A percentile compares a stretch with the other conserved stretches of the same genome.
Evolutionary conservation across 2,113 vertebrate genomes (phyloP).

Genomic region (Gila orcuttii): DNA sequence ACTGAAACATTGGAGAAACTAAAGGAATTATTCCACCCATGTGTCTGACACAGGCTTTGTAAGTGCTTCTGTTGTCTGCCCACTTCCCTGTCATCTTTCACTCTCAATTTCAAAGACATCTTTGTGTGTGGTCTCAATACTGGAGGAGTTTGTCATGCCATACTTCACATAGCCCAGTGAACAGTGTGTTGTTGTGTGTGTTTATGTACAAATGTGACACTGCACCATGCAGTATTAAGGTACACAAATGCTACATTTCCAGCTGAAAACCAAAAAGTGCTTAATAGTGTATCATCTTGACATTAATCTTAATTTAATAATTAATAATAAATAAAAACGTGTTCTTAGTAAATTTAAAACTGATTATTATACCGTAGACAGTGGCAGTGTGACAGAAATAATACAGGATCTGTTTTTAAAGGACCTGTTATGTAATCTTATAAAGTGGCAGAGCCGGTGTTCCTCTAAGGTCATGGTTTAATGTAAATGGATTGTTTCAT

Average conservation of each 20-base stretch:
- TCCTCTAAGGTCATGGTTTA: constrained; percentile 35
- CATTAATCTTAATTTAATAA: too few relatives aligned
- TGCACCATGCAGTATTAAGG: too few relatives aligned
- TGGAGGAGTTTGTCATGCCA: constrained; percentile 35
- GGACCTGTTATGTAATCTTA: constrained; percentile 4
- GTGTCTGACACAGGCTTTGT: constrained; percentile 71
- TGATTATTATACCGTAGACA: background rate
- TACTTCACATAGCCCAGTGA: constrained; percentile 27
- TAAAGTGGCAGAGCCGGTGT: constrained; percentile 19
- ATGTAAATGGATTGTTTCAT: constrained; percentile 46
- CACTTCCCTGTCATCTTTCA: constrained; percentile 61
- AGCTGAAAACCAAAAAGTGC: too few relatives aligned
- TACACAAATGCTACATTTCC: too few relatives aligned
- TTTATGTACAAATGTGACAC: constrained; percentile 3
- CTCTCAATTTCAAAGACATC: constrained; percentile 64
- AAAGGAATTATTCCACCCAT: constrained; percentile 71
- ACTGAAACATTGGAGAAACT: constrained; percentile 53
- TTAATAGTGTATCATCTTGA: too few relatives aligned
- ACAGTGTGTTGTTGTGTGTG: constrained; percentile 3
- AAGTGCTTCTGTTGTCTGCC: constrained; percentile 71
- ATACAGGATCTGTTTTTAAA: constrained; percentile 14
- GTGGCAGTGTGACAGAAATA: background rate
- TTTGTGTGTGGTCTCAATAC: constrained; percentile 27
- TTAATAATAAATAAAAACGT: background rate
- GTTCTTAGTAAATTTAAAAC: background rate